Percentiles rank a stretch among this genome's conserved stretches.
Conservation (phyloP, 2,113 vertebrate species). For the Oxyruncus cristatus region DNA sequence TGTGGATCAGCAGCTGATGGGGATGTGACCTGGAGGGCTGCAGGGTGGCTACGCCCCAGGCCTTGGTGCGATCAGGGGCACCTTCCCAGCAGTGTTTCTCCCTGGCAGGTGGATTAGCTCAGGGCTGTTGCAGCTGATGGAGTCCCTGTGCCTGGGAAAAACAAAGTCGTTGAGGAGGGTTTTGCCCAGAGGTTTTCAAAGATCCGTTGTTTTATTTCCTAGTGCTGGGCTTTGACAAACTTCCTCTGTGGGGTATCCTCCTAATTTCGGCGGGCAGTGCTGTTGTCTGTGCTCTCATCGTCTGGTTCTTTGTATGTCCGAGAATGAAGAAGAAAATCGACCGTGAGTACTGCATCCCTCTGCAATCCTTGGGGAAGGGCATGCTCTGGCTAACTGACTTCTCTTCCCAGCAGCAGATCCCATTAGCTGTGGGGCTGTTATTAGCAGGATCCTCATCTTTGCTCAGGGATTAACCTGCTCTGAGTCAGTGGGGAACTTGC, state of each 20-base stretch:
- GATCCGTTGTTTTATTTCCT: slow-evolving; percentile 76
- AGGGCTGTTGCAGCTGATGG: background rate
- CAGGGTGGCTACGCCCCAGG: background rate
- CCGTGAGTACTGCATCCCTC: slow-evolving; percentile 75
- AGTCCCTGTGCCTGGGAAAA: background rate
- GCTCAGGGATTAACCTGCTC: background rate
- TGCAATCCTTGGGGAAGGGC: background rate
- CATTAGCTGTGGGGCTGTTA: background rate
- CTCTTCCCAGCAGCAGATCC: background rate
- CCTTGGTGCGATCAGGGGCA: background rate
- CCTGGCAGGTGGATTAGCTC: background rate
- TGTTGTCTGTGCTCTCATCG: slow-evolving; percentile 82
- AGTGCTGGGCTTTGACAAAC: slow-evolving; percentile 93
- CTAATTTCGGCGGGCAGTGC: slow-evolving; percentile 86
- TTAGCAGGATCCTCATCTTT: background rate
- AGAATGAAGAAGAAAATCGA: slow-evolving; percentile 92
- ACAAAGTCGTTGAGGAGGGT: background rate
- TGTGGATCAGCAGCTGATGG: background rate
- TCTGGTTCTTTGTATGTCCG: slow-evolving; percentile 94
- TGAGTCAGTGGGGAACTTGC: background rate
- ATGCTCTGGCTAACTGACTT: background rate
- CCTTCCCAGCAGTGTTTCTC: background rate
- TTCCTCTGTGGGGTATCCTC: slow-evolving; percentile 91
- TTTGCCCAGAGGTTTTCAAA: slow-evolving; percentile 71
- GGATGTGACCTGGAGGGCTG: background rate